Percentiles rank a stretch among this genome's conserved stretches.
Conservation (phyloP, 2,113 vertebrate genomes). For the Egretta garzetta region DNA sequence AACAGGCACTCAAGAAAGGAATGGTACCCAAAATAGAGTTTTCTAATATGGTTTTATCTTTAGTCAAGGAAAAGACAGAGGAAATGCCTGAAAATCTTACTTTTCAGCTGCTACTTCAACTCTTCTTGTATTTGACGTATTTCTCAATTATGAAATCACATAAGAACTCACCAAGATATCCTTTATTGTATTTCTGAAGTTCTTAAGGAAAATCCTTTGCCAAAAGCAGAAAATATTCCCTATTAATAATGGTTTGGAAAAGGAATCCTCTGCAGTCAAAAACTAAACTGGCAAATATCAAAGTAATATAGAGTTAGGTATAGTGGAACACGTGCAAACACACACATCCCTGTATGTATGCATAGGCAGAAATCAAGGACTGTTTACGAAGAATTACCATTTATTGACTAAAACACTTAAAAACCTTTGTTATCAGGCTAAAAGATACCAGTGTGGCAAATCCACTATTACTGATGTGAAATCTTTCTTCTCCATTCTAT, state of each 20-base stretch:
- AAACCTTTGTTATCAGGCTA: not conserved
- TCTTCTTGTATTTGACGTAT: not conserved
- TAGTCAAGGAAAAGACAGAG: not conserved
- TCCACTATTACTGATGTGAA: not conserved
- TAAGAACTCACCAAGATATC: not conserved
- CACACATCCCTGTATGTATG: rapidly evolving
- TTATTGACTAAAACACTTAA: not conserved
- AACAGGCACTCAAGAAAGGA: not conserved
- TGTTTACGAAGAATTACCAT: not conserved
- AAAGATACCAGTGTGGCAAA: not conserved
- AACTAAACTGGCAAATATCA: not conserved
- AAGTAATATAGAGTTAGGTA: not conserved
- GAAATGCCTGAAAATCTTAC: not conserved
- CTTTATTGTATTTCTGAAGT: not conserved
- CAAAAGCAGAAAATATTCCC: not conserved
- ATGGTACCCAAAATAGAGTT: not conserved
- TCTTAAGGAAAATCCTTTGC: not conserved
- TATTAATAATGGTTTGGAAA: not conserved
- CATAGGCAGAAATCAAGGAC: not conserved
- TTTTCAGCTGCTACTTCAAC: not conserved
- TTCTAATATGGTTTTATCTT: not conserved
- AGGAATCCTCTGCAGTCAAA: not conserved
- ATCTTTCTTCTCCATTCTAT: not conserved
- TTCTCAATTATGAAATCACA: not conserved
- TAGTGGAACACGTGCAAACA: not conserved